phyloP scores from a whole-genome alignment of 2,797 vertebrate genomes.

The Microtus agrestis region DNA sequence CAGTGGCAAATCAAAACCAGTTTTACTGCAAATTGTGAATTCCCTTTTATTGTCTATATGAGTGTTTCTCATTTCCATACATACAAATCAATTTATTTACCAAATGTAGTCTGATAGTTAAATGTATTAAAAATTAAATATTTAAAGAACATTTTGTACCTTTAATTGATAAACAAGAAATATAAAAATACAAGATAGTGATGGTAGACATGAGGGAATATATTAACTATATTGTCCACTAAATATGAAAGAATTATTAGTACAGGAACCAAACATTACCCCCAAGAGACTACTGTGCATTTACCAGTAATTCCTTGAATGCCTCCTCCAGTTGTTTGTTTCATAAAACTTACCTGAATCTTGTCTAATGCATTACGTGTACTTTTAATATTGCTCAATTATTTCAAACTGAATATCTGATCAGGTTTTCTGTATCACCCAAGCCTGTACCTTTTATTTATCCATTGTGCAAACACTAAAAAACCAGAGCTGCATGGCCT shows the following conservation, averaged over 20 bases:
- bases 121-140: neutral
- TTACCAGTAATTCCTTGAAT: neutral
- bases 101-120: neutral
- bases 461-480: neutral
- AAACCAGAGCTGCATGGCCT: neutral
- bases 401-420: neutral
- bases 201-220: neutral
- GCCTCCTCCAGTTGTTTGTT: neutral
- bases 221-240: neutral
- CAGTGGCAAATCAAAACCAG: fast-evolving
- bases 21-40: neutral
- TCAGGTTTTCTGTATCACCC: neutral
- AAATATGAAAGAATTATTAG: neutral
- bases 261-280: neutral
- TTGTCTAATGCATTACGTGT: neutral
- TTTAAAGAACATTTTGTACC: neutral
- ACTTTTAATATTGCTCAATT: neutral
- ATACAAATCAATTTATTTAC: too few relatives aligned
- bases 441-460: neutral
- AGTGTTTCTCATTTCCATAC: fast-evolving
- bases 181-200: neutral
- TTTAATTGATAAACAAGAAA: neutral
- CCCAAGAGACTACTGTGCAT: neutral
- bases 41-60: neutral
- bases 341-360: neutral